Conservation (phyloP, 1,140 invertebrate genomes). For the Drusus annulatus region DNA sequence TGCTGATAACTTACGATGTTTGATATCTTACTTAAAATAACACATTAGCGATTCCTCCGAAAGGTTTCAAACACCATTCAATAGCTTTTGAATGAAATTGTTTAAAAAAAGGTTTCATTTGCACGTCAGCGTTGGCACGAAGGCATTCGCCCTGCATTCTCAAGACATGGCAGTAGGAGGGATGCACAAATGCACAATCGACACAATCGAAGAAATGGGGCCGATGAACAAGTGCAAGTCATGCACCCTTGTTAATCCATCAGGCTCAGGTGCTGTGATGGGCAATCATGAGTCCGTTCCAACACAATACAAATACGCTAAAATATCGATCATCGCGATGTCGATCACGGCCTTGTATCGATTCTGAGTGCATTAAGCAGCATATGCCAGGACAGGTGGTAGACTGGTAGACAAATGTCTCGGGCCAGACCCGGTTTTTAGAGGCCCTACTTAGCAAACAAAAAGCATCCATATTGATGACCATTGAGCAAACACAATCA, state of each 20-base stretch:
- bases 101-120: slow-evolving; percentile 23
- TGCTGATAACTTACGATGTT: too few species aligned
- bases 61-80: background rate
- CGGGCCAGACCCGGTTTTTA: slow-evolving; percentile 49
- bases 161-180: background rate
- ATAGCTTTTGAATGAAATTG: slow-evolving; percentile 13
- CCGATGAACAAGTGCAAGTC: slow-evolving; percentile 41
- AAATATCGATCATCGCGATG: slow-evolving; percentile 42
- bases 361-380: slow-evolving; percentile 31
- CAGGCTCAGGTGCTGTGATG: slow-evolving; percentile 28
- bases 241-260: slow-evolving; percentile 56
- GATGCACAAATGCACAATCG: background rate
- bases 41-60: background rate
- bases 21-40: slow-evolving; percentile 5
- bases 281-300: slow-evolving; percentile 6
- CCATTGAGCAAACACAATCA: slow-evolving; percentile 53
- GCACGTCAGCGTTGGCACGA: slow-evolving; percentile 6
- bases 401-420: slow-evolving; percentile 35
- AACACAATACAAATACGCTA: slow-evolving; percentile 25
- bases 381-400: slow-evolving; percentile 57
- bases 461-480: slow-evolving; percentile 57
- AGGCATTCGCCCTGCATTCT: slow-evolving; percentile 12
- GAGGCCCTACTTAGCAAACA: slow-evolving; percentile 57
- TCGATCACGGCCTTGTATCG: slow-evolving; percentile 18
- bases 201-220: too few species aligned